Evolutionary conservation across 2,888 invertebrate species (phyloP).

Genomic region (Exocentrus adspersus): DNA sequence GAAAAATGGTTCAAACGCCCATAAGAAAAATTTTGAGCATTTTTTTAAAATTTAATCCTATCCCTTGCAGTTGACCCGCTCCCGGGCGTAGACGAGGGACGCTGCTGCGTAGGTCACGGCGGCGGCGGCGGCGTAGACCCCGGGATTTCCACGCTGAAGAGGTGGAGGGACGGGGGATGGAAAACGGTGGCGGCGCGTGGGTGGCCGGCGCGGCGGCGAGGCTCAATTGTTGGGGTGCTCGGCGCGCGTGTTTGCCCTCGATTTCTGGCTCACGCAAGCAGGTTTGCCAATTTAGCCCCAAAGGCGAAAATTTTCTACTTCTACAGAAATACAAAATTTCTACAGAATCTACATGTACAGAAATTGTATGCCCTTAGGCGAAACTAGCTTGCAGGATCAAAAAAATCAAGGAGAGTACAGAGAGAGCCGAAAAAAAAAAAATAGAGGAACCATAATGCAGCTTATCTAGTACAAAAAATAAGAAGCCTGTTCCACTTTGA

Average conservation of each 20-base stretch:
- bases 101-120: slow-evolving; percentile 28
- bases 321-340: too few relatives aligned
- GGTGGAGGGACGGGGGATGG: slow-evolving; percentile 18
- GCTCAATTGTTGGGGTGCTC: slow-evolving; percentile 29
- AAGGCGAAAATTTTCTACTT: too few relatives aligned
- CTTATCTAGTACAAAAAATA: too few relatives aligned
- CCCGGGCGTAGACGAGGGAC: slow-evolving; percentile 21
- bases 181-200: slow-evolving; percentile 14
- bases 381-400: too few relatives aligned
- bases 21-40: too few relatives aligned
- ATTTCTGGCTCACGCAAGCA: slow-evolving; percentile 25
- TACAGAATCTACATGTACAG: too few relatives aligned
- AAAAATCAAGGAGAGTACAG: too few relatives aligned
- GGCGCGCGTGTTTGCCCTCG: slow-evolving; percentile 31
- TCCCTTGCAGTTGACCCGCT: slow-evolving; percentile 5
- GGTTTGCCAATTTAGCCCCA: neutral
- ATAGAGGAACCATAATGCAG: too few relatives aligned
- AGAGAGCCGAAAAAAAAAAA: too few relatives aligned
- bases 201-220: slow-evolving; percentile 13
- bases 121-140: slow-evolving; percentile 11
- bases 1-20: too few relatives aligned
- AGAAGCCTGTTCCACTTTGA: too few relatives aligned
- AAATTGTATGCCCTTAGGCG: too few relatives aligned
- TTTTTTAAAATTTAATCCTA: neutral
- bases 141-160: slow-evolving; percentile 20